Base-by-base conservation (phyloP, 2,113 vertebrate genomes). In the Casuarius casuarius region DNA sequence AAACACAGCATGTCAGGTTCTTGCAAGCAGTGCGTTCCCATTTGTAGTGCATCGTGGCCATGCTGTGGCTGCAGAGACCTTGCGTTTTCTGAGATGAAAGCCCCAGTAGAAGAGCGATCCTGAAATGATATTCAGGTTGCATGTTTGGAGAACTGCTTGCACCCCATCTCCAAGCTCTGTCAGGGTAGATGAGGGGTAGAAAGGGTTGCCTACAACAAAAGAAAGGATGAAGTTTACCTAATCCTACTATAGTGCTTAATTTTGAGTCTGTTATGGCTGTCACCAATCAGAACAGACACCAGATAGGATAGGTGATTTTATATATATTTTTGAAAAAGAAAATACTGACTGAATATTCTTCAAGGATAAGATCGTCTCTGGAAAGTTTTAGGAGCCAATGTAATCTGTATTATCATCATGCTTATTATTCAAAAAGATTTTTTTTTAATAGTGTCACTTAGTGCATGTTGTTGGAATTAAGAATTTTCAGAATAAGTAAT, bases 41-140 rank as follows among this genome's bases (percentile, higher is more conserved):
- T 78, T 59, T 51, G 13, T 49, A 48, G 8, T 28, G 67, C 21
- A 25, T 58, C 72, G 58, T 15, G 61, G 54, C 11, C n/a, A 10
- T 0, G 0, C n/a, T 90, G 40, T 93, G 54, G 25, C 58, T 83
- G n/a, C 46, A 88, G 51, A 81, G n/a, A 62, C 8, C 0, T 0
- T 54, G 25, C 33, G 8, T 21, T 59, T 21, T 40, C 84, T 1
- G 5, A 35, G 22, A 9, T 42, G 26, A 17, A 62, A 92, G 58
- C 26, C 22, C 38, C 38, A n/a, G 28, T 19, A 25, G 15, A 11
- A 54, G 51, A 19, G 18, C 16, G 22, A 26, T 42, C 17, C 15
- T 79, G 71, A 35, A 61, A 72, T 89, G 74, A 46, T 70, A 85
- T 91, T 59, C 52, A 56, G 8, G 22, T 46, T 94, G 31, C 11